Base-by-base conservation (phyloP, 2,888 invertebrate species). In the Balanococcus diminutus region DNA sequence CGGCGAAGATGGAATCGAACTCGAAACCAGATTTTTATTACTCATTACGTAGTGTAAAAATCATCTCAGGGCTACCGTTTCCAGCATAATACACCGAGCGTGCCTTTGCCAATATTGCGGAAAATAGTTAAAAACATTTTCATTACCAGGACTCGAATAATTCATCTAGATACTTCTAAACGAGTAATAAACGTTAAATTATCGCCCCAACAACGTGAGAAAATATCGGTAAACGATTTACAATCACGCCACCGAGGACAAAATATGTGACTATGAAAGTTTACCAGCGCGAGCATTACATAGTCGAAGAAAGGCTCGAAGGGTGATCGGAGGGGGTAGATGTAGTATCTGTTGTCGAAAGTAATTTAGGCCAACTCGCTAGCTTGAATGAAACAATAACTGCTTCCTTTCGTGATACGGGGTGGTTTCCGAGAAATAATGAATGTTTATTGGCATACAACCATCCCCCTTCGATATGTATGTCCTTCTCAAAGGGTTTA, bases 191-290 rank as follows among this genome's bases (percentile, higher is more conserved):
- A 84, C 61, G 84, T 67, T 84, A 67, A 84, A 84, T 84, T 61
- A 84, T 67, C 84, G 84, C 36, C n/a, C 84, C 36, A 82, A 51
- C 67, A 61, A 84, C 84, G 84, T 84, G 84, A 84, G 84, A 84
- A 84, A 84, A 84, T 84, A 84, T 84, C 84, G 84, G 84, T 67
- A 84, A 84, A 84, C 67, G 84, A 84, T 84, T 84, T 84, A 84
- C n/a, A 84, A 84, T 84, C 84, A 84, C 84, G 84, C 84, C 67
- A 84, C 61, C 51, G 19, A 67, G 32, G 39, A 61, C 32, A 39
- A 84, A 84, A 84, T 84, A 84, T 84, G 84, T n/a, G 84, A 56
- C 32, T 36, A 61, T 19, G 42, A 25, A 82, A 46, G 46, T n/a
- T n/a, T n/a, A 51, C 36, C 31, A n/a, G 82, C 56, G 31, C 32